Percentiles rank a stretch among this genome's conserved stretches.
Conservation (phyloP, 2,888 invertebrate species). For the Atethmia centrago region DNA sequence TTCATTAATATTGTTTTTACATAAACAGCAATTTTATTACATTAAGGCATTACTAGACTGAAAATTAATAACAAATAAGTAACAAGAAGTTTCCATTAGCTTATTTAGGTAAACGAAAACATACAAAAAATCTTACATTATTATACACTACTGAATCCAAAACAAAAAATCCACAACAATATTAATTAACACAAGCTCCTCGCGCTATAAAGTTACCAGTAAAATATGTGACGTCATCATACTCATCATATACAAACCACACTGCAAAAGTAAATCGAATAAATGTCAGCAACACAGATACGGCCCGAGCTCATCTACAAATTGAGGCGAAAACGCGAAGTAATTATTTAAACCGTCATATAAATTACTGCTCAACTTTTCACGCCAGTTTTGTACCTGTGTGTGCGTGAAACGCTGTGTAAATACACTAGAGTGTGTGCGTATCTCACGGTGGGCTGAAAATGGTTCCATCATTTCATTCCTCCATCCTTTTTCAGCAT, state of each 20-base stretch:
- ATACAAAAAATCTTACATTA: not conserved
- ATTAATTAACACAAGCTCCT: constrained; percentile 53
- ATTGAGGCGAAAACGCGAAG: constrained; percentile 90
- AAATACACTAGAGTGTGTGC: constrained; percentile 72
- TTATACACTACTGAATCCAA: not conserved
- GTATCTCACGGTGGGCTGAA: constrained; percentile 83
- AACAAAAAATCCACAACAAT: constrained; percentile 27
- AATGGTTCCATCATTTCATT: constrained; percentile 89
- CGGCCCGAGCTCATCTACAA: constrained; percentile 87
- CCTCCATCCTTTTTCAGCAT: constrained; percentile 88
- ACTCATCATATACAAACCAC: too few relatives aligned
- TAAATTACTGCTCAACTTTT: constrained; percentile 90
- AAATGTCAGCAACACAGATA: constrained; percentile 83
- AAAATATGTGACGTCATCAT: constrained; percentile 70
- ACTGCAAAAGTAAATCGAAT: constrained; percentile 77
- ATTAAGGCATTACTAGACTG: not conserved
- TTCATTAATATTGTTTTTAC: not conserved
- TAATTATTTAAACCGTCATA: constrained; percentile 91
- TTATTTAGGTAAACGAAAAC: not conserved
- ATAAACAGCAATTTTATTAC: not conserved
- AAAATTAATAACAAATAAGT: not conserved
- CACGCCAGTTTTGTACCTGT: constrained; percentile 76
- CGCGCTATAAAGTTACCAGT: constrained; percentile 61
- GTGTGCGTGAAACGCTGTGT: constrained; percentile 77
- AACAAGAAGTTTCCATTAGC: not conserved